A percentile compares a stretch with the other conserved stretches of the same genome.
These are phyloP conservation scores for Eulithis testata DNA, from an alignment of 2,888 invertebrate species.

Conservation along the genomic window DNA sequence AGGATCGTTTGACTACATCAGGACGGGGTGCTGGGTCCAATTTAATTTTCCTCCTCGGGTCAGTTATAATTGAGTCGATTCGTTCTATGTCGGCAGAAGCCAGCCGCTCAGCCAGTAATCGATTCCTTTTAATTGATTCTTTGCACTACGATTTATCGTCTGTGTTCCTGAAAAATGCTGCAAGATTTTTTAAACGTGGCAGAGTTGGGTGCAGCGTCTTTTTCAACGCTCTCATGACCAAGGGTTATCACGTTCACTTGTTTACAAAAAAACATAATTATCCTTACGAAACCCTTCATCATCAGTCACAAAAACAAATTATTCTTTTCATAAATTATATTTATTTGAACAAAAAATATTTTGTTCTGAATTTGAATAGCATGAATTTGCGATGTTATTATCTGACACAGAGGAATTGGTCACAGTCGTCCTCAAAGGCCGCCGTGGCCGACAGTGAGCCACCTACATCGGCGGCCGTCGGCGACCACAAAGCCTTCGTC, in stretches of 20 bases:
- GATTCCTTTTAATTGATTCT: constrained; percentile 73
- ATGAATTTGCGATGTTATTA: constrained; percentile 73
- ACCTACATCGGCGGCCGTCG: constrained; percentile 71
- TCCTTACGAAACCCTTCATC: constrained; percentile 22
- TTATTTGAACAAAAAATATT: constrained; percentile 46
- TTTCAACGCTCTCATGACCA: not conserved
- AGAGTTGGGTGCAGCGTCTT: not conserved
- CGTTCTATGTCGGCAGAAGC: constrained; percentile 75
- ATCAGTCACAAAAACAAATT: constrained; percentile 30
- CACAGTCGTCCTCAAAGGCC: constrained; percentile 71
- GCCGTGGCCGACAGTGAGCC: constrained; percentile 51
- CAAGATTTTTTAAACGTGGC: constrained; percentile 5
- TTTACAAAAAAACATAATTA: not conserved
- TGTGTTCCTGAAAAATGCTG: constrained; percentile 10
- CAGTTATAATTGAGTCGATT: constrained; percentile 79
- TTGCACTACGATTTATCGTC: constrained; percentile 49
- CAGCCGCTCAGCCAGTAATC: constrained; percentile 56
- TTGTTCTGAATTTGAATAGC: constrained; percentile 48
- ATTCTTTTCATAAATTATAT: constrained; percentile 39
- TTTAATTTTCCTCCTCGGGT: constrained; percentile 77
- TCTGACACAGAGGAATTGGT: constrained; percentile 71
- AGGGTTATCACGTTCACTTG: not conserved
- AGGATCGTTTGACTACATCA: constrained; percentile 53
- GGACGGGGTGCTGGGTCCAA: constrained; percentile 61
- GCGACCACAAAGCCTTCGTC: constrained; percentile 72